Percentiles rank a stretch among this genome's conserved stretches.
These are phyloP conservation scores for Bactericera cockerelli DNA, from an alignment of 1,140 invertebrate species.

Conservation along the genomic window DNA sequence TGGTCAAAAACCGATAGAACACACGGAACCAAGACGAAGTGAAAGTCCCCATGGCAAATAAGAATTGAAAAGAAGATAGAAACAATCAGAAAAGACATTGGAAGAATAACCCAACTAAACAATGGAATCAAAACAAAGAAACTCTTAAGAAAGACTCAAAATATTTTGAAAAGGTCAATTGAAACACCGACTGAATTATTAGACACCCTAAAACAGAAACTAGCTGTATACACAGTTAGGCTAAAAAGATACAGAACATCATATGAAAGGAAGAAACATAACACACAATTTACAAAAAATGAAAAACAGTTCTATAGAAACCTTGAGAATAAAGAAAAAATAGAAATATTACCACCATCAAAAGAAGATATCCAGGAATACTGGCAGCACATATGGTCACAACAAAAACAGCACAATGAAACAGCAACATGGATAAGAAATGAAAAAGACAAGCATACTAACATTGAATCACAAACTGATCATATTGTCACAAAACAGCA, in stretches of 20 bases:
- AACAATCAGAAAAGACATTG: not conserved
- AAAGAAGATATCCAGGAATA: not conserved
- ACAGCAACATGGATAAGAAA: not conserved
- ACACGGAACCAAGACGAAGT: too few species aligned
- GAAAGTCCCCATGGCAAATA: not conserved
- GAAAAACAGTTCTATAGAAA: not conserved
- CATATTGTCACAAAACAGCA: not conserved
- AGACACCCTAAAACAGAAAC: not conserved
- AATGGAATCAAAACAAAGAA: not conserved
- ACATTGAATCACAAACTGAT: not conserved
- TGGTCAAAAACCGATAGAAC: too few species aligned
- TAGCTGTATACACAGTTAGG: not conserved
- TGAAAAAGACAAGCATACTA: not conserved
- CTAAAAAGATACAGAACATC: not conserved
- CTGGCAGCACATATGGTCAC: constrained; percentile 3
- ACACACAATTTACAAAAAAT: not conserved
- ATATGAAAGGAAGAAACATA: not conserved
- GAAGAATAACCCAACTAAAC: not conserved
- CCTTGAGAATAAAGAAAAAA: not conserved
- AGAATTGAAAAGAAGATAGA: not conserved
- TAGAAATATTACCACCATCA: not conserved
- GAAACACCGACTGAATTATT: not conserved
- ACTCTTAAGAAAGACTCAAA: not conserved
- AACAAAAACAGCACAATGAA: not conserved
- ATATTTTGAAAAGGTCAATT: not conserved